Base-by-base conservation (phyloP, 2,797 vertebrate species). In the Eremophila alpestris region DNA sequence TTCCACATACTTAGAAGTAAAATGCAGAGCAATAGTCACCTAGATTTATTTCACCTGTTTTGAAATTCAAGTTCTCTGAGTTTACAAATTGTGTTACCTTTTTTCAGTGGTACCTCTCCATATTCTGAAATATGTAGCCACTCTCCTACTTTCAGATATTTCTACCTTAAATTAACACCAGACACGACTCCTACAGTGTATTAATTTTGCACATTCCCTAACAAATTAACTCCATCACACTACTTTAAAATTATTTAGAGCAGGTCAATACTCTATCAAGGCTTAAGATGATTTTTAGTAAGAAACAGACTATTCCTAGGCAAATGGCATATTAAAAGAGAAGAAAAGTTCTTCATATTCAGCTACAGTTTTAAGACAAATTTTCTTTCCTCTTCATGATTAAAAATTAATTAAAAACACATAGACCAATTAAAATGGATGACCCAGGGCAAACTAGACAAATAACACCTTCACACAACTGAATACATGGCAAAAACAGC, bases 121-220 rank as follows among this genome's bases (percentile, higher is more conserved):
- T 43, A 30, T 22, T 34, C 21, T 69, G 55, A n/a, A 89, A 82
- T 29, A 77, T 1, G 7, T 3, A 79, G 41, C 11, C n/a, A 64
- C 27, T 54, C 36, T 16, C 13, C 30, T 43, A 13, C 49, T 59
- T 89, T 77, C 68, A 54, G 29, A 2, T 49, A n/a, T 43, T 88
- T 64, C 21, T 59, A 63, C 49, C 27, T 55, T 78, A 70, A 70
- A 52, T 56, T 70, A 74, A 58, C 16, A 90, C 10, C 11, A 22
- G 11, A 54, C 8, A 5, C 0, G 1, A 86, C 19, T 82, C 20
- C 13, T 67, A 11, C 3, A 55, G n/a, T 11, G 4, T 7, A 64
- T 40, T 85, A 7, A 38, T 58, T 60, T 85, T 54, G n/a, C 56
- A 52, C 5, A 5, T 54, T 77, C 19, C 32, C 45, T 52, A 70